These are phyloP conservation scores for Tragulus kanchil DNA, from an alignment of 2,113 vertebrate genomes.

Conservation along the genomic window DNA sequence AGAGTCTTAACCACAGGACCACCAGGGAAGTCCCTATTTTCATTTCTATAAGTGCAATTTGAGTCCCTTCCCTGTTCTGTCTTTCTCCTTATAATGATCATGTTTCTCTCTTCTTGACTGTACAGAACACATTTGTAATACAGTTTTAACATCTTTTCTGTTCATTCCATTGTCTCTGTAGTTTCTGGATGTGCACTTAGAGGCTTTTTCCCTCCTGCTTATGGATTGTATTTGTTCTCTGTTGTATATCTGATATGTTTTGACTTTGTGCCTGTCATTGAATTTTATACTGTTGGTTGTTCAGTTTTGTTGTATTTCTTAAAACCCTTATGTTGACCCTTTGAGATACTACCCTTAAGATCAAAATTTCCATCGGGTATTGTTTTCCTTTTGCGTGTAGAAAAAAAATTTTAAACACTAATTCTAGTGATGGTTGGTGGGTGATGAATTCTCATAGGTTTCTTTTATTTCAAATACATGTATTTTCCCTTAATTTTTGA, in stretches of 20 bases:
- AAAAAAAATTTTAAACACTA: not conserved
- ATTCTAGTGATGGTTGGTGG: not conserved
- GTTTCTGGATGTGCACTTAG: not conserved
- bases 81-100: not conserved
- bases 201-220: not conserved
- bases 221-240: not conserved
- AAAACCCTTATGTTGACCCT: not conserved
- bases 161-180: not conserved
- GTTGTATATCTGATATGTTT: not conserved
- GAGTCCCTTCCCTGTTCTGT: not conserved
- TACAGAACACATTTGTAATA: not conserved
- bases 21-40: not conserved
- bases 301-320: conserved; percentile 11
- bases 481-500: conserved; percentile 48
- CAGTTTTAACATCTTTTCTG: not conserved
- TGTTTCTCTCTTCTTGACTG: not conserved
- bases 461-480: not conserved
- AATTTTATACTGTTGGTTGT: not conserved
- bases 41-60: not conserved
- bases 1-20: no score
- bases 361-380: not conserved
- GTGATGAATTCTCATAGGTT: not conserved
- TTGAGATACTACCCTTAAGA: not conserved
- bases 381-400: conserved; percentile 35
- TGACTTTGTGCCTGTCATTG: not conserved